A percentile compares a stretch with the other conserved stretches of the same genome.
Conservation (phyloP, 1,140 invertebrate genomes). For the Nasonia vitripennis region DNA sequence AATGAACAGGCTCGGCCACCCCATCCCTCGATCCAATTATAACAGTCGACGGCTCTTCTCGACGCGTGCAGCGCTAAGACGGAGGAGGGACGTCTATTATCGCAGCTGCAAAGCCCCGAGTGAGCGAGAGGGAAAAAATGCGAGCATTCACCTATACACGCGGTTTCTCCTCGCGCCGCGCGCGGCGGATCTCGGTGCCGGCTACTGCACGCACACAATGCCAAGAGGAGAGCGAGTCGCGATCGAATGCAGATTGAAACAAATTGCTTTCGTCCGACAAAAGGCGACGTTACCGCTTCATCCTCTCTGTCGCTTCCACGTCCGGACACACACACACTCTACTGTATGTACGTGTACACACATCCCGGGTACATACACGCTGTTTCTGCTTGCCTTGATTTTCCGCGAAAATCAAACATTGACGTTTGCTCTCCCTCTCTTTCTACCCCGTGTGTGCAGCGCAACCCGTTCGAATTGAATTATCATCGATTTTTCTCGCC, state of each 20-base stretch:
- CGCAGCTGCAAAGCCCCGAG: background rate
- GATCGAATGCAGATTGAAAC: constrained; percentile 37
- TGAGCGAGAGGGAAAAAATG: background rate
- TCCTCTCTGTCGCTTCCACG: constrained; percentile 3
- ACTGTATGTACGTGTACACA: background rate
- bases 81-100: background rate
- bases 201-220: background rate
- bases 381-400: constrained; percentile 12
- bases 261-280: constrained; percentile 38
- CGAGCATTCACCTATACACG: background rate
- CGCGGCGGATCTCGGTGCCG: too few relatives aligned
- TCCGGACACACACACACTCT: background rate
- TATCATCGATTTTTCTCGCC: too few relatives aligned
- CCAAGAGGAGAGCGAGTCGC: background rate
- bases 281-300: background rate
- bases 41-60: background rate
- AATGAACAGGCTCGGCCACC: background rate
- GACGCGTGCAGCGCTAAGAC: background rate
- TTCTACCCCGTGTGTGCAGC: too few relatives aligned
- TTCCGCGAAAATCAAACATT: constrained; percentile 5
- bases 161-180: too few relatives aligned
- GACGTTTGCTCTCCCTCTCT: background rate
- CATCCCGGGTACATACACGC: background rate
- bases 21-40: constrained; percentile 17
- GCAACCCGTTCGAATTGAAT: too few relatives aligned